Base-by-base conservation (phyloP, 2,113 vertebrate species). In the Cervus canadensis region DNA sequence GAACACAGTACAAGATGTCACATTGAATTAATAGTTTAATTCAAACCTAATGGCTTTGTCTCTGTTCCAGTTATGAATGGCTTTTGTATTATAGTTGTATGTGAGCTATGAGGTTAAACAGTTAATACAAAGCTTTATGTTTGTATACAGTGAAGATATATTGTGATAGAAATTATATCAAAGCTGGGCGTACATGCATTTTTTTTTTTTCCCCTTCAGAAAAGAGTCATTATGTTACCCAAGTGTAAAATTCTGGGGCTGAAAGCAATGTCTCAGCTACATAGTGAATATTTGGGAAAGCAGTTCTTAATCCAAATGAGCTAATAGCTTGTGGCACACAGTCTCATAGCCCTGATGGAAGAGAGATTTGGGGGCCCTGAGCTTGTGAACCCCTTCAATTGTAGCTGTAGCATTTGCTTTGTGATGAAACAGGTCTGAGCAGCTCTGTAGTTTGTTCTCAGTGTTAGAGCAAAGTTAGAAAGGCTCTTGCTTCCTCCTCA, bases 401-500 rank as follows among this genome's bases (percentile, higher is more conserved):
- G 3, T 12, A 88, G 52, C 21, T 64, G 28, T 12, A 89, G 81
- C 17, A 14, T 54, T 81, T 52, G 45, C 15, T 64, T 91, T 52
- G 43, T 13, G 17, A 85, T 15, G 59, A 95, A 71, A n/a, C 2
- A 4, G 3, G 7, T 94, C 96, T 95, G 56, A 87, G 26, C 83
- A 94, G 19, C 91, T 83, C 93, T 79, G 33, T 5, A 60, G 86
- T 86, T 59, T 86, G 54, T 57, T 91, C 87, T 11, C 33, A 96
- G 97, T 96, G 92, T 97, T 98, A 97, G 91, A 95, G 97, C 93
- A 94, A 98, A 98, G 97, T 97, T 97, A 89, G 97, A 98, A 96
- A 64, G 7, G 21, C 45, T 97, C 97, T 98, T 97, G 81, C 97
- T 98, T 97, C 96, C 89, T 95, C 30, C 97, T 98, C 96, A 88